These are phyloP conservation scores for Boloria selene DNA, from an alignment of 2,888 invertebrate species.

Conservation along the genomic window DNA sequence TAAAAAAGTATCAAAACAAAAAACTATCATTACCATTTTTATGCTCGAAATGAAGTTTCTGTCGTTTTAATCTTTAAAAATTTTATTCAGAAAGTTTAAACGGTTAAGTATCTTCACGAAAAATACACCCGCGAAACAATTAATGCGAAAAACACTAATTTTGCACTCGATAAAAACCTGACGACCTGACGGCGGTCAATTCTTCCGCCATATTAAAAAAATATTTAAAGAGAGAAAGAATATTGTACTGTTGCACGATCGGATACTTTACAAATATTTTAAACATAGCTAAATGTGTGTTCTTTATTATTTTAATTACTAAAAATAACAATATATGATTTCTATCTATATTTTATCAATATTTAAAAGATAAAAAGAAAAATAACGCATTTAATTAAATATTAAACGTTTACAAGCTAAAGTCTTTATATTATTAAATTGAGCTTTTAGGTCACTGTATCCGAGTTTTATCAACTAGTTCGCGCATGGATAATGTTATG, in stretches of 20 bases:
- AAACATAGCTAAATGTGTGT: neutral
- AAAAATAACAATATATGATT: too few species aligned
- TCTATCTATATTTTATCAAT: too few species aligned
- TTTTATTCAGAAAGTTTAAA: conserved; percentile 42
- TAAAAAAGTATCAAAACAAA: conserved; percentile 84
- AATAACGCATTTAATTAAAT: too few species aligned
- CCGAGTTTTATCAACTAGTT: conserved; percentile 1
- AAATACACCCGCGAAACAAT: conserved; percentile 55
- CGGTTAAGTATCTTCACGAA: conserved; percentile 49
- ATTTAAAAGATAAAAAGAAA: too few species aligned
- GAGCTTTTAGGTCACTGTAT: neutral
- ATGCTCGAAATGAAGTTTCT: conserved; percentile 50
- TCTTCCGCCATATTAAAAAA: conserved; percentile 81
- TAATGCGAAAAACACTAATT: conserved; percentile 55
- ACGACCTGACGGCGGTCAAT: conserved; percentile 78
- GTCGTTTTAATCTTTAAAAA: conserved; percentile 36
- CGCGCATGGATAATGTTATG: neutral
- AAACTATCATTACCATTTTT: conserved; percentile 83
- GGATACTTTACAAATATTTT: conserved; percentile 37
- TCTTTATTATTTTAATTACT: neutral
- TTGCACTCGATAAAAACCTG: conserved; percentile 64
- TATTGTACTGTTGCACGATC: conserved; percentile 43
- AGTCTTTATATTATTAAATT: too few species aligned
- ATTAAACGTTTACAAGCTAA: too few species aligned
- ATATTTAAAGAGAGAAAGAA: conserved; percentile 65